A percentile compares a stretch with the other conserved stretches of the same genome.
Conservation (phyloP, 2,797 vertebrate species). For the Brotogeris chrysoptera region DNA sequence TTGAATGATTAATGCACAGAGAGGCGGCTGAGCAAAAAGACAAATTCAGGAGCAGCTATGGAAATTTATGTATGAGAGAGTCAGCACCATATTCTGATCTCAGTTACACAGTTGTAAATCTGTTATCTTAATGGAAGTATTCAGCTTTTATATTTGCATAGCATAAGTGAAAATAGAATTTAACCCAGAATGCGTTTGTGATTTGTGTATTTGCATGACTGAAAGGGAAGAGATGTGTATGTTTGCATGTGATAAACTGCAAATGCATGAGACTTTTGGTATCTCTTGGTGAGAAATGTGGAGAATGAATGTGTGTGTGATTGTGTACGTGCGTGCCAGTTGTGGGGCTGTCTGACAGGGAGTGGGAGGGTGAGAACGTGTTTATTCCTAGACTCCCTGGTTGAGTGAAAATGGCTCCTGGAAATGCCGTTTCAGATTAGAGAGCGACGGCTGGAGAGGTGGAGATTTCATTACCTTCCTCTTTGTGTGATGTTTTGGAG, state of each 20-base stretch:
- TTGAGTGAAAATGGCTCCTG: conserved; percentile 68
- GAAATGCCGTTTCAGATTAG: conserved; percentile 66
- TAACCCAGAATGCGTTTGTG: conserved; percentile 4
- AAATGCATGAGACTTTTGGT: conserved; percentile 41
- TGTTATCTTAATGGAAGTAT: conserved; percentile 63
- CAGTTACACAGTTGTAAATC: conserved; percentile 64
- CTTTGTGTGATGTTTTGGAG: conserved; percentile 75
- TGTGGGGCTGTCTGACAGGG: conserved; percentile 53
- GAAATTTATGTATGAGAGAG: conserved; percentile 69
- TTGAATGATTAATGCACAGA: conserved; percentile 50
- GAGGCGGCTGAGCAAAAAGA: conserved; percentile 47
- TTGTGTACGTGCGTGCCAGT: conserved; percentile 35
- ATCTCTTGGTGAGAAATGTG: background rate
- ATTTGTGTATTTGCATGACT: conserved; percentile 27
- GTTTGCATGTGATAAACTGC: conserved; percentile 32
- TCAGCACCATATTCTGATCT: conserved; percentile 61
- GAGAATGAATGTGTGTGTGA: background rate
- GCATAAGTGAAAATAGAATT: conserved; percentile 62
- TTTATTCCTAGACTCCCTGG: conserved; percentile 47
- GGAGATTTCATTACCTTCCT: conserved; percentile 75
- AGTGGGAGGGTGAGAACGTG: conserved; percentile 50
- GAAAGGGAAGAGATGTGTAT: conserved; percentile 18
- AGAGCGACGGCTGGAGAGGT: conserved; percentile 42
- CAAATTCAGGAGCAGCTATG: conserved; percentile 41
- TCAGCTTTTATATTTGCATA: conserved; percentile 63